These are phyloP conservation scores for Hylia prasina DNA, from an alignment of 2,113 vertebrate species.

Conservation along the genomic window DNA sequence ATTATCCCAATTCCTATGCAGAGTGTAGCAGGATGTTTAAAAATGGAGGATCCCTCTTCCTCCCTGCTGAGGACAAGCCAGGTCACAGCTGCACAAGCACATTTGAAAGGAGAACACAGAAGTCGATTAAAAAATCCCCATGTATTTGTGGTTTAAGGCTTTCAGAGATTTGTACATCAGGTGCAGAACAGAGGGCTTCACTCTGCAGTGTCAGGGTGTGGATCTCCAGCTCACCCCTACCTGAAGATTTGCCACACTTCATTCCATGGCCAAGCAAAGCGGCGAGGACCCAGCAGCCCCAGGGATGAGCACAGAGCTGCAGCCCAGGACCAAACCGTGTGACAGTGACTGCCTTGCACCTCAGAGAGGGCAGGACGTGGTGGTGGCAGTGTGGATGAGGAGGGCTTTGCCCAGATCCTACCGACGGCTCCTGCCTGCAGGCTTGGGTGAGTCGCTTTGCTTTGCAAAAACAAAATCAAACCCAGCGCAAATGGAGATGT, in stretches of 20 bases:
- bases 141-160: background rate
- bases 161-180: background rate
- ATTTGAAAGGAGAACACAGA: background rate
- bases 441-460: background rate
- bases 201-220: background rate
- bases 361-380: rapidly evolving
- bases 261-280: background rate
- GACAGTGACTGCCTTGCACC: background rate
- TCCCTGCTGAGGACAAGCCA: background rate
- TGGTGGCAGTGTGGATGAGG: rapidly evolving
- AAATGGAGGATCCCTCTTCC: background rate
- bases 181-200: background rate
- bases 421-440: rapidly evolving
- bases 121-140: background rate
- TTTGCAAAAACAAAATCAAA: background rate
- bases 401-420: background rate
- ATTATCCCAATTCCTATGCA: background rate
- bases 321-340: background rate
- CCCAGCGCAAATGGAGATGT: rapidly evolving
- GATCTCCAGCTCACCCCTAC: background rate
- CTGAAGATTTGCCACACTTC: rapidly evolving
- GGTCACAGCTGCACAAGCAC: background rate
- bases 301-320: rapidly evolving
- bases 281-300: rapidly evolving
- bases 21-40: background rate